Base-by-base conservation (phyloP, 2,888 invertebrate genomes). In the Mantis religiosa region DNA sequence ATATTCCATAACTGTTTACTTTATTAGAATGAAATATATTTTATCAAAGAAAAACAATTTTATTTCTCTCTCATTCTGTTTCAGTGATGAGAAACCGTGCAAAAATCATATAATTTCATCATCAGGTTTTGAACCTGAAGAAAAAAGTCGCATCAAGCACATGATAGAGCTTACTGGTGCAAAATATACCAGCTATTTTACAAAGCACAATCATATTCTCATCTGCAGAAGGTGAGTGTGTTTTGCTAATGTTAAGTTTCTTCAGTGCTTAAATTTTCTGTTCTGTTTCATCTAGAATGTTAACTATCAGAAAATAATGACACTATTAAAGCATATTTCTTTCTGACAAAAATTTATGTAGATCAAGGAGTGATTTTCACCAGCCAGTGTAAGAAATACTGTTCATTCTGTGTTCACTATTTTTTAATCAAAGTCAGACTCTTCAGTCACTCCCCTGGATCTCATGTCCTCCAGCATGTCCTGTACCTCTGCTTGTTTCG, bases 61-160 rank as follows among this genome's bases (percentile, higher is more conserved):
- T 28, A 14, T 14, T 83, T 28, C 8, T 28, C 28, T 28, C 28
- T 28, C 34, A 25, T 34, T 25, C 30, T 28, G 28, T 84, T 25
- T 84, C 28, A 89, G 89, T 30, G 94, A 96, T 81, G 97, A 97
- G 90, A 94, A 96, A 4, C 98, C 98, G 20, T 92, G 93, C 88
- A 92, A 92, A 84, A 92, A 92, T 27, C 92, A 95, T 93, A 96
- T 98, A 47, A 97, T 98, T 91, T 96, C 97, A 7, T 94, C 98
- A 20, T 97, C 98, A 84, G 99, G 99, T 90, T 99, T 99, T 94
- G 96, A 97, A 88, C 97, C 96, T n/a, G 97, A 97, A 86, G 99
- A 99, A 92, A 94, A 98, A 20, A 94, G 95, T 81, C 94, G 97
- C 87, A 95, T 99, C 83, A 97, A 97, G 91, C 96, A 96, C 92